Evolutionary conservation across 2,797 vertebrate species (phyloP).

Genomic region (Enteromius anoplus): DNA sequence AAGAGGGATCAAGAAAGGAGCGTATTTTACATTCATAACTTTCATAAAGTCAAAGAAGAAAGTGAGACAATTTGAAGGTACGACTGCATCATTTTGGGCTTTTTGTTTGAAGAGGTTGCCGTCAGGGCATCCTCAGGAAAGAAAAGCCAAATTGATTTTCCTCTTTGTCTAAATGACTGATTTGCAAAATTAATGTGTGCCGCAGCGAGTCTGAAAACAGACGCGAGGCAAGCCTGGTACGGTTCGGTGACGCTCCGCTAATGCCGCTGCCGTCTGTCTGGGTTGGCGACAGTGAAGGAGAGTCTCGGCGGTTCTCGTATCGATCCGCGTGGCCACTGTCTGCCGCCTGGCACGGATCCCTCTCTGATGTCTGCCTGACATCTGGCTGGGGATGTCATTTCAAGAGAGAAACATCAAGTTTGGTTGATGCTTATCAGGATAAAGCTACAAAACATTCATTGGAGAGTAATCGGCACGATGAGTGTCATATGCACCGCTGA

Average conservation of each 20-base stretch:
- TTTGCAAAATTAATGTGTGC: slow-evolving; percentile 44
- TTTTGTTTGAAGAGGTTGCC: slow-evolving; percentile 64
- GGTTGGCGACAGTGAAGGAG: slow-evolving; percentile 69
- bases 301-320: slow-evolving; percentile 72
- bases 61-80: slow-evolving; percentile 35
- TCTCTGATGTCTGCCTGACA: slow-evolving; percentile 67
- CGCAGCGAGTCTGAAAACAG: slow-evolving; percentile 7
- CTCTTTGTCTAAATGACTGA: slow-evolving; percentile 27
- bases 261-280: slow-evolving; percentile 62
- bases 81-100: slow-evolving; percentile 64
- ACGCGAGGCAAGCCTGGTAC: slow-evolving; percentile 28
- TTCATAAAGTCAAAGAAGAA: slow-evolving; percentile 31
- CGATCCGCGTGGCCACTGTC: slow-evolving; percentile 71
- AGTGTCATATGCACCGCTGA: slow-evolving; percentile 28
- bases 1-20: slow-evolving; percentile 40
- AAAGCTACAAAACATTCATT: background rate
- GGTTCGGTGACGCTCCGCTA: slow-evolving; percentile 52
- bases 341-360: slow-evolving; percentile 67
- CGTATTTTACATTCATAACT: slow-evolving; percentile 65
- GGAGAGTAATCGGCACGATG: slow-evolving; percentile 6
- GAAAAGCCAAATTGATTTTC: slow-evolving; percentile 33
- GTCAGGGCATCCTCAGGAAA: slow-evolving; percentile 41
- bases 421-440: slow-evolving; percentile 43
- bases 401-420: slow-evolving; percentile 46
- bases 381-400: slow-evolving; percentile 52